Conservation (phyloP, 2,888 invertebrate genomes). For the Aethes cnicana region DNA sequence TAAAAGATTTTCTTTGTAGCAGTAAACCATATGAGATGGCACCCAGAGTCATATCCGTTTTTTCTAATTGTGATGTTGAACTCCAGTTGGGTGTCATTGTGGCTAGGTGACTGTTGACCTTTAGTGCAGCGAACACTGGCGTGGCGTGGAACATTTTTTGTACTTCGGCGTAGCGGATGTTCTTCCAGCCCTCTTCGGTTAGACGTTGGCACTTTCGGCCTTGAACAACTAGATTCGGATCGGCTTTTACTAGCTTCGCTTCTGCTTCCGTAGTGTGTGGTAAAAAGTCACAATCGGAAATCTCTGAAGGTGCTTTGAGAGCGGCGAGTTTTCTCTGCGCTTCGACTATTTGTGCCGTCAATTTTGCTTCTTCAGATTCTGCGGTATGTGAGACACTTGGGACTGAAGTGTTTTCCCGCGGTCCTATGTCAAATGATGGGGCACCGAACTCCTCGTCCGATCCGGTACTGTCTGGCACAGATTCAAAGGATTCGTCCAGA, state of each 20-base stretch:
- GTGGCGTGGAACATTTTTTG: too few species aligned
- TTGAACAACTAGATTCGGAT: not conserved
- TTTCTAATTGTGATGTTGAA: not conserved
- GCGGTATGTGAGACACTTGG: not conserved
- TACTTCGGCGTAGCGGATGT: too few species aligned
- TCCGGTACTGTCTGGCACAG: not conserved
- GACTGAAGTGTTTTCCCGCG: not conserved
- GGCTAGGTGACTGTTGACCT: not conserved
- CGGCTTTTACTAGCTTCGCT: constrained; percentile 1
- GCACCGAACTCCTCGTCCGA: not conserved
- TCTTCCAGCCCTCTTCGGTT: too few species aligned
- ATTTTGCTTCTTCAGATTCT: not conserved
- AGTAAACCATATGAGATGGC: not conserved
- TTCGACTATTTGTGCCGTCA: not conserved
- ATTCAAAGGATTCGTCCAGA: not conserved
- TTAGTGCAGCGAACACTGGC: not conserved
- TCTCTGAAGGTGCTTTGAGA: too few species aligned
- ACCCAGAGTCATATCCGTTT: constrained; percentile 3
- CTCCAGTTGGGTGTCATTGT: not conserved
- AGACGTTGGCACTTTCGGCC: too few species aligned
- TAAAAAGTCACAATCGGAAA: not conserved
- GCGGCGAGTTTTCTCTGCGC: not conserved
- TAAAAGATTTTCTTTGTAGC: not conserved
- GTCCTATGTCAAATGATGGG: not conserved
- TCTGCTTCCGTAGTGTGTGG: not conserved